These are phyloP conservation scores for Lampropteryx suffumata DNA, from an alignment of 2,888 invertebrate genomes.

Conservation along the genomic window DNA sequence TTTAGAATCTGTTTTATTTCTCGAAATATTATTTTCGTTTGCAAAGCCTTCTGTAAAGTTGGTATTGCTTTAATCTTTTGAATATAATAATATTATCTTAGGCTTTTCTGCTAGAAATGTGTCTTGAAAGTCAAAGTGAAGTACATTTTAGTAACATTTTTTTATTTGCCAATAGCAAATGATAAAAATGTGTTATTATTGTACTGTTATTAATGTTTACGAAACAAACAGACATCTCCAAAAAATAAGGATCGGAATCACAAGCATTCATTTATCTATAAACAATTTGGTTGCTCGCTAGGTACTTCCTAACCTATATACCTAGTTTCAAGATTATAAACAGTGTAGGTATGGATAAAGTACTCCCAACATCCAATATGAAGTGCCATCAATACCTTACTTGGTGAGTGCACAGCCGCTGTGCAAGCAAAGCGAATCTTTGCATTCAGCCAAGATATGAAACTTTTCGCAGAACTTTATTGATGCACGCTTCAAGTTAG, in stretches of 20 bases:
- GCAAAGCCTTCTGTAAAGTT: slow-evolving; percentile 12
- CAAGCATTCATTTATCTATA: too few species aligned
- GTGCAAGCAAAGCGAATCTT: slow-evolving; percentile 56
- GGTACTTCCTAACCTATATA: too few species aligned
- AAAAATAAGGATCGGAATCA: too few species aligned
- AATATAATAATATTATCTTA: too few species aligned
- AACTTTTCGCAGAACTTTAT: slow-evolving; percentile 51
- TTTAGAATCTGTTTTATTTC: slow-evolving; percentile 10
- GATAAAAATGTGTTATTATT: too few species aligned
- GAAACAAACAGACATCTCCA: too few species aligned
- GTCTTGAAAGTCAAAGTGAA: too few species aligned
- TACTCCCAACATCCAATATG: slow-evolving; percentile 22
- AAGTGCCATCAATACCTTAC: slow-evolving; percentile 33
- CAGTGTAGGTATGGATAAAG: slow-evolving; percentile 9
- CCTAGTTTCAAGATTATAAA: slow-evolving; percentile 12
- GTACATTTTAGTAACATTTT: too few species aligned
- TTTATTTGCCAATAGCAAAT: too few species aligned
- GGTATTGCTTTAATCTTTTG: slow-evolving; percentile 10
- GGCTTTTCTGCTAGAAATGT: too few species aligned
- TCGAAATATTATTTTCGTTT: slow-evolving; percentile 14
- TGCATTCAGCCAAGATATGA: slow-evolving; percentile 64
- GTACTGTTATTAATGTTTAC: too few species aligned
- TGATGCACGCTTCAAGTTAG: slow-evolving; percentile 46
- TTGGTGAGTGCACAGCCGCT: slow-evolving; percentile 40
- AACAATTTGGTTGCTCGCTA: too few species aligned